Conservation (phyloP, 1,140 invertebrate species). For the Heliothis subflexa region DNA sequence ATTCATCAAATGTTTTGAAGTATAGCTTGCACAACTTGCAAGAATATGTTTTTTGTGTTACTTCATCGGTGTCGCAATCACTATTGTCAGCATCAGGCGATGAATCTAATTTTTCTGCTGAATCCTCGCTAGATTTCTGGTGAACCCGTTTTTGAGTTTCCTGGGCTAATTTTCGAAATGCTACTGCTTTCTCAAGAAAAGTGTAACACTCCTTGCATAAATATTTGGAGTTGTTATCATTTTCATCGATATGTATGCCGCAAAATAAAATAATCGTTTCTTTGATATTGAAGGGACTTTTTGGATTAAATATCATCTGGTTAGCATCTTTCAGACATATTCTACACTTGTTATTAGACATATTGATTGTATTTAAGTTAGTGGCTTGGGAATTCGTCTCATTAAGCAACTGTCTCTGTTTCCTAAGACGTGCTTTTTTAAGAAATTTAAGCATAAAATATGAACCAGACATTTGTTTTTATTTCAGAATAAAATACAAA, state of each 20-base stretch:
- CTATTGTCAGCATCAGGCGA: background rate
- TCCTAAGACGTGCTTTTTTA: slow-evolving; percentile 20
- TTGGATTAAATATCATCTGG: slow-evolving; percentile 57
- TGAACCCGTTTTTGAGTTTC: slow-evolving; percentile 54
- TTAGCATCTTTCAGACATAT: slow-evolving; percentile 61
- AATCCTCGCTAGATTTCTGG: slow-evolving; percentile 32
- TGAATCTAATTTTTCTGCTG: slow-evolving; percentile 5
- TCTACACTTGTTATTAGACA: slow-evolving; percentile 51
- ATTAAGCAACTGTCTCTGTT: background rate
- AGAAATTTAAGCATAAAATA: slow-evolving; percentile 42
- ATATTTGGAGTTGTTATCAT: slow-evolving; percentile 59
- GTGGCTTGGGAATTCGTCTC: background rate
- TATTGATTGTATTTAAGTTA: background rate
- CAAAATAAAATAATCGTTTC: slow-evolving; percentile 55
- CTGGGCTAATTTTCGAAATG: slow-evolving; percentile 61
- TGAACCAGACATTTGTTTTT: slow-evolving; percentile 26
- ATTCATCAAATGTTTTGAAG: slow-evolving; percentile 46
- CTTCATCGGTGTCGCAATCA: slow-evolving; percentile 1
- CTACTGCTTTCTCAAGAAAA: slow-evolving; percentile 57
- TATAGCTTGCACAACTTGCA: slow-evolving; percentile 55
- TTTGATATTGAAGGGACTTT: slow-evolving; percentile 49
- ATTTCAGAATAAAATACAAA: background rate
- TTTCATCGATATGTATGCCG: slow-evolving; percentile 55
- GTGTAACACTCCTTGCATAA: slow-evolving; percentile 57
- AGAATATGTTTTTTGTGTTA: slow-evolving; percentile 26